Percentiles rank a stretch among this genome's conserved stretches.
These are phyloP conservation scores for Ceyx melanurus DNA, from an alignment of 2,113 vertebrate genomes.

Conservation along the genomic window DNA sequence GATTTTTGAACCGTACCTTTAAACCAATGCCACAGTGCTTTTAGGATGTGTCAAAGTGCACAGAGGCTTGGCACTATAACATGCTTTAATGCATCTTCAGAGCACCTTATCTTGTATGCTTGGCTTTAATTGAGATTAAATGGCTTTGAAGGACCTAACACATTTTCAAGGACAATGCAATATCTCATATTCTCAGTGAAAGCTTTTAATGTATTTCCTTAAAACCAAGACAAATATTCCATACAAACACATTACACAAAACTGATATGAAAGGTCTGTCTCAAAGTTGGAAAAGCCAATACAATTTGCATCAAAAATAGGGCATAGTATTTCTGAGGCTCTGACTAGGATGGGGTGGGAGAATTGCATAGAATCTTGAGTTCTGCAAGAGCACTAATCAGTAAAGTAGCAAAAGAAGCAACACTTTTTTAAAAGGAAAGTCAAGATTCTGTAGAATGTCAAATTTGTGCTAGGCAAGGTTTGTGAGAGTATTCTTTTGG, in stretches of 20 bases:
- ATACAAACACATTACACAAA: constrained; percentile 26
- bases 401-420: not conserved
- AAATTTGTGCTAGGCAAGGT: not conserved
- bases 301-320: not conserved
- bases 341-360: not conserved
- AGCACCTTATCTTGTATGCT: constrained; percentile 34
- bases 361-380: not conserved
- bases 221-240: constrained; percentile 35
- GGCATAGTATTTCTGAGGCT: not conserved
- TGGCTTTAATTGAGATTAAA: constrained; percentile 57
- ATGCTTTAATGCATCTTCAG: constrained; percentile 45
- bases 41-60: constrained; percentile 62
- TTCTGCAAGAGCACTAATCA: not conserved
- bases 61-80: not conserved
- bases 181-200: constrained; percentile 34
- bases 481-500: not conserved
- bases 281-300: not conserved
- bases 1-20: constrained; percentile 35
- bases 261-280: constrained; percentile 37
- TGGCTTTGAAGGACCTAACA: constrained; percentile 48
- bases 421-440: not conserved
- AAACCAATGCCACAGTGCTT: constrained; percentile 21
- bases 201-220: constrained; percentile 59
- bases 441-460: not conserved
- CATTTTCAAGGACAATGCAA: constrained; percentile 62